These are phyloP conservation scores for Sebastes taczanowskii DNA, from an alignment of 2,797 vertebrate genomes.

Conservation along the genomic window DNA sequence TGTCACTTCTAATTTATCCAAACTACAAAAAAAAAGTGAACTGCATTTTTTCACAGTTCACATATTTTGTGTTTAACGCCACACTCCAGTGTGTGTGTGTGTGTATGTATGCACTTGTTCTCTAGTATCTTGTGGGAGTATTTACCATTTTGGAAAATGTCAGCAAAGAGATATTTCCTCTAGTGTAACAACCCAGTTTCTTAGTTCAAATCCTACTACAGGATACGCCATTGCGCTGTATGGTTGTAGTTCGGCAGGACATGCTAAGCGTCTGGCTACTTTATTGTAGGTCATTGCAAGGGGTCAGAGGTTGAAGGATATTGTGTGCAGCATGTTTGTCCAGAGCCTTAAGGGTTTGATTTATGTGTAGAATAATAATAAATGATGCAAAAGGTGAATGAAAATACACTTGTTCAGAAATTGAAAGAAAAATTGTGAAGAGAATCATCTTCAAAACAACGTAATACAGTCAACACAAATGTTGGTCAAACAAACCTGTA, in stretches of 20 bases:
- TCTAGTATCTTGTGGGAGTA: background rate
- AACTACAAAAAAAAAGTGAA: background rate
- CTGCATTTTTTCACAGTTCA: background rate
- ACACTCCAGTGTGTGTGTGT: background rate
- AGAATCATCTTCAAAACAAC: background rate
- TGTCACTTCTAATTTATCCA: background rate
- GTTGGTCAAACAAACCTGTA: background rate
- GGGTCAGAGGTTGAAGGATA: background rate
- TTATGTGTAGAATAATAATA: background rate
- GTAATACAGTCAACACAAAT: background rate
- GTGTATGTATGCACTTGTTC: background rate
- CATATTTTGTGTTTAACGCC: background rate
- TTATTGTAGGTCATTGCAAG: background rate
- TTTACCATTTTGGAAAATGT: slow-evolving; percentile 7
- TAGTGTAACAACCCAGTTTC: background rate
- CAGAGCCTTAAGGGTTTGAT: background rate
- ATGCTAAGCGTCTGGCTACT: background rate
- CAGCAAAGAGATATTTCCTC: background rate
- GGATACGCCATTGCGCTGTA: background rate
- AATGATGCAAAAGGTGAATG: background rate
- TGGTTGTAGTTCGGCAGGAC: background rate
- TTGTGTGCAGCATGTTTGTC: background rate
- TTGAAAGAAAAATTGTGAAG: background rate
- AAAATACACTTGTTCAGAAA: background rate
- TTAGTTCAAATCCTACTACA: background rate